Evolutionary conservation across 2,113 vertebrate species (phyloP).

Genomic region (Cairina moschata): DNA sequence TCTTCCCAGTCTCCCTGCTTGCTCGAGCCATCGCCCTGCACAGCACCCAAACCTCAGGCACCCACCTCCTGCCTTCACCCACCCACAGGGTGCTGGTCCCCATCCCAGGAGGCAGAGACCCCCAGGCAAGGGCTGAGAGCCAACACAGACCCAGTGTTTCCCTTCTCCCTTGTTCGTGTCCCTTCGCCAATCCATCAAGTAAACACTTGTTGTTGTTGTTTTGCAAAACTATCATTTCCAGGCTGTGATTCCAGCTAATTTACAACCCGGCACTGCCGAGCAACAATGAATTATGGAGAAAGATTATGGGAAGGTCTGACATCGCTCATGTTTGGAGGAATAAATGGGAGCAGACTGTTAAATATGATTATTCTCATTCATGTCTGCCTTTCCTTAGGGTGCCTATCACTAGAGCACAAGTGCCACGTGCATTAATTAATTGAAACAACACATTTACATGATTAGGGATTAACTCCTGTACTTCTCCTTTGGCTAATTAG

Average conservation of each 20-base stretch:
- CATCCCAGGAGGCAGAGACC: background rate
- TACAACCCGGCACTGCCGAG: background rate
- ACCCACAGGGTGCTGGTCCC: background rate
- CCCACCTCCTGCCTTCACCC: background rate
- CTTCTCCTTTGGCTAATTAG: constrained; percentile 58
- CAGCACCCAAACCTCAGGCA: background rate
- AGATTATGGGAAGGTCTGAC: background rate
- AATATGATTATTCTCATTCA: background rate
- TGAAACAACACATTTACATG: constrained; percentile 61
- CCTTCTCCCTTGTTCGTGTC: background rate
- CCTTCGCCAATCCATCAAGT: background rate
- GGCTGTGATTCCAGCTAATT: background rate
- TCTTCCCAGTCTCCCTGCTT: background rate
- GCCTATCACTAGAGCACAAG: constrained; percentile 26
- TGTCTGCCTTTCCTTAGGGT: constrained; percentile 50
- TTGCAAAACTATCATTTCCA: background rate
- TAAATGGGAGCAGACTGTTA: background rate
- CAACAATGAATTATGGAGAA: background rate
- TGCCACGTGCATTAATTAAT: constrained; percentile 63
- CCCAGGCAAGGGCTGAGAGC: background rate
- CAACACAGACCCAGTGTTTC: rapidly evolving
- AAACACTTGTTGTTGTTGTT: background rate
- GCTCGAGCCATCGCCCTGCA: background rate
- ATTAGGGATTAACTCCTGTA: constrained; percentile 60
- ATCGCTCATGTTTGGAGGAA: background rate